Conservation (phyloP, 2,888 invertebrate genomes). For the Napeogenes inachia region DNA sequence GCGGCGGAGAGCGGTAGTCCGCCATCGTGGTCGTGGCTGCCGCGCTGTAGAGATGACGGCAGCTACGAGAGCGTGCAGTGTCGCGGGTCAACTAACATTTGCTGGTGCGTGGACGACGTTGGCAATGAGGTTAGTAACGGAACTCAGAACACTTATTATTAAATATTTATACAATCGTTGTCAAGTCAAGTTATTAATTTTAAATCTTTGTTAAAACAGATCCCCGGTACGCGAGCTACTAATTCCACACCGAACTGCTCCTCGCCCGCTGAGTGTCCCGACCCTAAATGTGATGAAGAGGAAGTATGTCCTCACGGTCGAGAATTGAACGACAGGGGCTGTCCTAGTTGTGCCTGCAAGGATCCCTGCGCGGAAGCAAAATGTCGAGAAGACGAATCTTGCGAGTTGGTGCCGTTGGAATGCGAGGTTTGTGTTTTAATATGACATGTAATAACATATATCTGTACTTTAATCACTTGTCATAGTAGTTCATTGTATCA, state of each 20-base stretch:
- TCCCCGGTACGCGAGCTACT: constrained; percentile 81
- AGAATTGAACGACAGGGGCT: constrained; percentile 76
- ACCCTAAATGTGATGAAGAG: constrained; percentile 48
- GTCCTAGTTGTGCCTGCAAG: constrained; percentile 85
- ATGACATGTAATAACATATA: too few species aligned
- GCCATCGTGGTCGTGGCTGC: constrained; percentile 84
- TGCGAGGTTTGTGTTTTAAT: constrained; percentile 50
- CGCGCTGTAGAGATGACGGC: constrained; percentile 84
- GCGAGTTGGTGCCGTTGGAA: constrained; percentile 65
- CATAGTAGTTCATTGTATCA: too few species aligned
- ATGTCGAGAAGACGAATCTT: constrained; percentile 80
- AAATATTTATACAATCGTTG: not conserved
- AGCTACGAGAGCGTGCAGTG: constrained; percentile 85
- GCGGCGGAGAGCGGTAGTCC: constrained; percentile 81
- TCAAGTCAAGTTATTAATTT: not conserved
- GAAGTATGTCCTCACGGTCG: constrained; percentile 57
- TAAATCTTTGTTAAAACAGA: constrained; percentile 37
- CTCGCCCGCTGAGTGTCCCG: constrained; percentile 50
- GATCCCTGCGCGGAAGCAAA: constrained; percentile 87
- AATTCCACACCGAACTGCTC: constrained; percentile 74
- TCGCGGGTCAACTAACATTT: constrained; percentile 80
- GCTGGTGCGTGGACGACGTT: constrained; percentile 88
- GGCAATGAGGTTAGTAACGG: constrained; percentile 80
- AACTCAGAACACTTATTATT: not conserved
- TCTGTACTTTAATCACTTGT: not conserved